These are phyloP conservation scores for Peromyscus nudipes DNA, from an alignment of 2,797 vertebrate species.

Conservation along the genomic window DNA sequence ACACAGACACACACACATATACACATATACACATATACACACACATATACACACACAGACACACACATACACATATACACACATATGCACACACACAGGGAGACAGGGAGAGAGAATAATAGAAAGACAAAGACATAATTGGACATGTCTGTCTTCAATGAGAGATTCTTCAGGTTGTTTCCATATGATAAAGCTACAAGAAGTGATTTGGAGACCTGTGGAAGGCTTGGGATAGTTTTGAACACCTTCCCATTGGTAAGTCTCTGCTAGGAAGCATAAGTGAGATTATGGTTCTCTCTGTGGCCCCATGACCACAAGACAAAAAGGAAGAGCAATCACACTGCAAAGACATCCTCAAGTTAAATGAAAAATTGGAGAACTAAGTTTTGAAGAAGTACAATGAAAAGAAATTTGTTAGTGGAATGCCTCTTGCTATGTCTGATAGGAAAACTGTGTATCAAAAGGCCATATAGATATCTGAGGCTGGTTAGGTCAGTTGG, in stretches of 20 bases:
- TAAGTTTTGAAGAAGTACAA: background rate
- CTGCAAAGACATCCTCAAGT: background rate
- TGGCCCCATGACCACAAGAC: background rate
- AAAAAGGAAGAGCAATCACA: background rate
- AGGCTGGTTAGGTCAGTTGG: background rate
- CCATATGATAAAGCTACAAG: background rate
- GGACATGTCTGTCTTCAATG: background rate
- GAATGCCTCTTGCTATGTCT: background rate
- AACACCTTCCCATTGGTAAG: background rate
- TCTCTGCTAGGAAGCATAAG: background rate
- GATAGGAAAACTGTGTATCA: background rate
- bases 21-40: too few relatives aligned
- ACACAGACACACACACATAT: too few relatives aligned
- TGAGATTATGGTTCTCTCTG: background rate
- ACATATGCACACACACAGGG: too few relatives aligned
- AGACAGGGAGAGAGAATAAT: background rate
- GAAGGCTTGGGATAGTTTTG: background rate
- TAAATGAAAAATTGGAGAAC: constrained; percentile 17
- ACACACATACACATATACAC: too few relatives aligned
- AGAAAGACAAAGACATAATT: background rate
- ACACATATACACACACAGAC: too few relatives aligned
- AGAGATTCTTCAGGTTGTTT: background rate
- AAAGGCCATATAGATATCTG: background rate
- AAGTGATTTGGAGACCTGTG: background rate
- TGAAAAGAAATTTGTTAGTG: background rate